Base-by-base conservation (phyloP, 2,888 invertebrate genomes). In the Drosophila quinaria region DNA sequence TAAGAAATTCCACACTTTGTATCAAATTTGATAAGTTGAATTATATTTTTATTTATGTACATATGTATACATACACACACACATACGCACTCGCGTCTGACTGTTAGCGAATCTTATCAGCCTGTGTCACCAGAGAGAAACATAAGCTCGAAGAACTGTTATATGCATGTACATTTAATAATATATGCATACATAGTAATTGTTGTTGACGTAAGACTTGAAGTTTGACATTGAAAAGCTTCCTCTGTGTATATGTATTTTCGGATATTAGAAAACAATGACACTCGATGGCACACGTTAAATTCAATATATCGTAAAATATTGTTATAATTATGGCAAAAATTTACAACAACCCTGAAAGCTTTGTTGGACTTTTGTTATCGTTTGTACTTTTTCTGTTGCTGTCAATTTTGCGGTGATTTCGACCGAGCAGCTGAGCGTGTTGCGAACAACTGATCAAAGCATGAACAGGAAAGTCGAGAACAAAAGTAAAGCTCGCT, bases 381-480 rank as follows among this genome's bases (percentile, higher is more conserved):
- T 73, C 73, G 44, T 51, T 54, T 41, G 70, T 49, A 37, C 67
- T 52, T 50, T 60, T 17, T 56, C n/a, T 41, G 67, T 78, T 89
- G 84, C 71, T 89, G 89, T 89, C 87, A 89, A 87, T 84, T 89
- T 89, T 89, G 83, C 84, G 68, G 58, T 54, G 59, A 62, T 74
- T 75, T 66, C 65, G 70, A 83, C 83, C 76, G 73, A 89, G 76
- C 89, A 84, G 89, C 89, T 89, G 84, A 89, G 87, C 78, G 87
- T 60, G 58, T 71, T 60, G 69, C 67, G 78, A 68, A 88, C 84
- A 83, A 88, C 87, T 86, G 89, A 88, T 83, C 84, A 74, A 80
- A 74, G 65, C 67, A 52, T 25, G 61, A 51, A 55, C 37, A 65
- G 39, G 73, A 54, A 70, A 74, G 51, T 67, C 31, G 65, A 49